A percentile compares a stretch with the other conserved stretches of the same genome.
These are phyloP conservation scores for Onychomys torridus DNA, from an alignment of 2,797 vertebrate species.

Conservation along the genomic window DNA sequence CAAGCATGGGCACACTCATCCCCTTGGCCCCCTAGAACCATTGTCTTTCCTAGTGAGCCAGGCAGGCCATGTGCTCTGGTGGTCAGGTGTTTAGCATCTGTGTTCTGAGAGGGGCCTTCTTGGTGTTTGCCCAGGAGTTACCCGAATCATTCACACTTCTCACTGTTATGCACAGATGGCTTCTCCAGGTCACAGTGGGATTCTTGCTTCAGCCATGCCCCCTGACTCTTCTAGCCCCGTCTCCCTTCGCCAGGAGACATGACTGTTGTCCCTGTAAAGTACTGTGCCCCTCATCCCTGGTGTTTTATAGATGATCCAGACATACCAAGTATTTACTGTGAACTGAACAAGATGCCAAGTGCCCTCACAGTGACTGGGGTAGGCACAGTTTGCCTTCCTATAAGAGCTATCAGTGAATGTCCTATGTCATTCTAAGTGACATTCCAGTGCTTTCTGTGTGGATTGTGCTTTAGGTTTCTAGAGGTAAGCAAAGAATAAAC, in stretches of 20 bases:
- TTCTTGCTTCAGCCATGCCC: background rate
- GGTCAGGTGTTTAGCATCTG: background rate
- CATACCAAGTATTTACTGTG: background rate
- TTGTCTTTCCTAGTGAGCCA: background rate
- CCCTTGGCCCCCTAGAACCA: background rate
- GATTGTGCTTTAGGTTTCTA: background rate
- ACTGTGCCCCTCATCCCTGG: accelerated
- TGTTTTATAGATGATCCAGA: background rate
- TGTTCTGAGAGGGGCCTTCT: background rate
- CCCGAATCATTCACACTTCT: too few species aligned
- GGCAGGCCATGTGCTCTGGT: background rate
- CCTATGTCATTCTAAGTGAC: background rate
- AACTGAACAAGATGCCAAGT: background rate
- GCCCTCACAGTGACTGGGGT: background rate
- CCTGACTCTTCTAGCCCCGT: background rate
- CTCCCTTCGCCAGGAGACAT: background rate
- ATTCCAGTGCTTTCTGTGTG: background rate
- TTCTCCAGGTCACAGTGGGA: background rate
- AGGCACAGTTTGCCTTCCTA: background rate
- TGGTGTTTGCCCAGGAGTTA: background rate
- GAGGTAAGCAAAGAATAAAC: background rate
- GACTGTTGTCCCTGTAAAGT: too few species aligned
- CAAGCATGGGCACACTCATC: background rate
- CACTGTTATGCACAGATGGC: background rate
- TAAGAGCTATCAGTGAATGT: background rate